phyloP scores from a whole-genome alignment of 2,113 vertebrate species.

The Macquaria ambigua region DNA sequence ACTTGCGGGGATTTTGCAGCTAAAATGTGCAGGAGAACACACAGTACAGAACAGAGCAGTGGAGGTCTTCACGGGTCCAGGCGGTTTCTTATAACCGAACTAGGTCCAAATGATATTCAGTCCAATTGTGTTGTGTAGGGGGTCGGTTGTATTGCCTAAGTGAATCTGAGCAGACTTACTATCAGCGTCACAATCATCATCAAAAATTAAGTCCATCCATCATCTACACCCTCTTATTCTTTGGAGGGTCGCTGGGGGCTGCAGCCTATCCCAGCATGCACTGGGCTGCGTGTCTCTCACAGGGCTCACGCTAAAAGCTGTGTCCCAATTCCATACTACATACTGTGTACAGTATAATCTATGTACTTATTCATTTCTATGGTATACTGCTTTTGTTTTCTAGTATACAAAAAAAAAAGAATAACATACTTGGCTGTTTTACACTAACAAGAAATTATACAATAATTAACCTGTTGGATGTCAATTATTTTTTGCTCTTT shows the following conservation, averaged over 20 bases:
- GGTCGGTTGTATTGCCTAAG: background rate
- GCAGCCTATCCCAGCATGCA: slow-evolving; percentile 2
- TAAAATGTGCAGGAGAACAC: background rate
- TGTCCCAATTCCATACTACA: background rate
- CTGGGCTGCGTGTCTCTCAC: too few relatives aligned
- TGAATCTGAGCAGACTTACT: background rate
- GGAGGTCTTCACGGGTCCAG: slow-evolving; percentile 17
- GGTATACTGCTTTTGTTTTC: background rate
- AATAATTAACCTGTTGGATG: too few relatives aligned
- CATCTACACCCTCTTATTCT: background rate
- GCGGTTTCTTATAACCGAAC: background rate
- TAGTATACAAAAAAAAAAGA: background rate
- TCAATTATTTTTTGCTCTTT: too few relatives aligned
- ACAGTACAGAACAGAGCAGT: background rate
- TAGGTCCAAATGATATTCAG: background rate
- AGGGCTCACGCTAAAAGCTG: background rate
- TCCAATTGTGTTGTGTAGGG: background rate
- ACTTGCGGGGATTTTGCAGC: background rate
- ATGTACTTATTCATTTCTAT: background rate
- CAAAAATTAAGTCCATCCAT: background rate
- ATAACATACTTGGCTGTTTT: too few relatives aligned
- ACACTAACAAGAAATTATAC: too few relatives aligned
- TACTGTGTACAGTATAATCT: background rate
- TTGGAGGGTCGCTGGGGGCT: background rate
- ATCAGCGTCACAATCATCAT: background rate